Conservation (phyloP, 2,797 vertebrate genomes). For the Kryptolebias ocellatus region DNA sequence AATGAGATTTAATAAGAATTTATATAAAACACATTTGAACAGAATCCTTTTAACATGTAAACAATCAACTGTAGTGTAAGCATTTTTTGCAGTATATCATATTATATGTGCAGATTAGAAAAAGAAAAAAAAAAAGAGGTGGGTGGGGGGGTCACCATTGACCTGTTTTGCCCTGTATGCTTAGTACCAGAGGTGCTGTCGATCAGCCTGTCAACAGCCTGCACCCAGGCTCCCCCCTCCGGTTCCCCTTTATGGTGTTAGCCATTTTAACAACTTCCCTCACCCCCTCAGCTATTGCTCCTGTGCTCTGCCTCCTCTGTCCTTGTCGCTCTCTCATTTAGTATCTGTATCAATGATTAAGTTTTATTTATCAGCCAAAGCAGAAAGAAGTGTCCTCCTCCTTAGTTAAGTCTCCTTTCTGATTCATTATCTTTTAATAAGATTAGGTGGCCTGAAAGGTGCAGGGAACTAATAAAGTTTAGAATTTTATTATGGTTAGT, state of each 20-base stretch:
- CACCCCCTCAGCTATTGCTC: slow-evolving; percentile 45
- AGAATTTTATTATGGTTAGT: slow-evolving; percentile 70
- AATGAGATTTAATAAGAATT: too few relatives aligned
- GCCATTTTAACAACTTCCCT: slow-evolving; percentile 50
- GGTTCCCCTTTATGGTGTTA: slow-evolving; percentile 68
- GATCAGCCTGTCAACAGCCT: slow-evolving; percentile 72
- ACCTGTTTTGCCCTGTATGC: slow-evolving; percentile 51
- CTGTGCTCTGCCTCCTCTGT: slow-evolving; percentile 47
- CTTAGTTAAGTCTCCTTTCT: neutral
- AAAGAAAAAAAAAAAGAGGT: slow-evolving; percentile 51
- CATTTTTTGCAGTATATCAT: neutral
- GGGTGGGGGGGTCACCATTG: slow-evolving; percentile 34
- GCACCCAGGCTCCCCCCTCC: slow-evolving; percentile 49
- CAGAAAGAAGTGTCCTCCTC: slow-evolving; percentile 10
- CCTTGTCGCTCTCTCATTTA: slow-evolving; percentile 52
- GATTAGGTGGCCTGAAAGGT: slow-evolving; percentile 25
- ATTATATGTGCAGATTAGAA: slow-evolving; percentile 27
- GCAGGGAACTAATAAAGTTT: slow-evolving; percentile 49
- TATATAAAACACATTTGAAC: too few relatives aligned
- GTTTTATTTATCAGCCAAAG: slow-evolving; percentile 57
- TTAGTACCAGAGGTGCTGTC: slow-evolving; percentile 69
- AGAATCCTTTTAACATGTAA: too few relatives aligned
- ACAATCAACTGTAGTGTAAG: too few relatives aligned
- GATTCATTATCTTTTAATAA: slow-evolving; percentile 22
- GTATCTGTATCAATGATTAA: slow-evolving; percentile 62